A percentile compares a stretch with the other conserved stretches of the same genome.
Conservation (phyloP, 2,888 invertebrate genomes). For the Sphaerophoria taeniata region DNA sequence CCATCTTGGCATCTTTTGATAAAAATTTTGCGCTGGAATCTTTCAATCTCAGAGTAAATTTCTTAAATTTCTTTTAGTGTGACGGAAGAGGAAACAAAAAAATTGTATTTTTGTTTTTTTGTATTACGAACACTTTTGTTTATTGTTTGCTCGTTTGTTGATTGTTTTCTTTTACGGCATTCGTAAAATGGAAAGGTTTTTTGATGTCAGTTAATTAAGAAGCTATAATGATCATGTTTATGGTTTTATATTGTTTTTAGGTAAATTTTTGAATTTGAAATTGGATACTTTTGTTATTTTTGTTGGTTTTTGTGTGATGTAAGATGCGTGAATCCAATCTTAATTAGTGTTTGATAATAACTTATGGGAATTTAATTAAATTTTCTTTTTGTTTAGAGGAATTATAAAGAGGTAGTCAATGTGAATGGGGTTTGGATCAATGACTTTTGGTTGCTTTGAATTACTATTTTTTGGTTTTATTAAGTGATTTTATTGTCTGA, state of each 20-base stretch:
- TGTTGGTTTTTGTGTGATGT: not conserved
- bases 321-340: not conserved
- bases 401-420: not conserved
- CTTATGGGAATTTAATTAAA: not conserved
- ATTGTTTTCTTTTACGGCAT: not conserved
- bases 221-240: not conserved
- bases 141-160: not conserved
- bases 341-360: slow-evolving; percentile 2
- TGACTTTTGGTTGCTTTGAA: not conserved
- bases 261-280: not conserved
- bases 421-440: not conserved
- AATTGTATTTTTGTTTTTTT: not conserved
- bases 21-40: not conserved
- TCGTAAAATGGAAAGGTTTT: slow-evolving; percentile 14
- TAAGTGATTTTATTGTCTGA: not conserved
- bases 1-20: not conserved
- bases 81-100: slow-evolving; percentile 21
- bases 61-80: not conserved
- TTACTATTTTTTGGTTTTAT: no score
- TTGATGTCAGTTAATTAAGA: slow-evolving; percentile 5
- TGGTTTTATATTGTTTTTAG: not conserved
- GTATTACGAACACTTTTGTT: not conserved
- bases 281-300: not conserved
- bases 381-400: no score
- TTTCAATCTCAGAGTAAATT: not conserved